Evolutionary conservation across 2,113 vertebrate species (phyloP).

Genomic region (Sebastes fasciatus): DNA sequence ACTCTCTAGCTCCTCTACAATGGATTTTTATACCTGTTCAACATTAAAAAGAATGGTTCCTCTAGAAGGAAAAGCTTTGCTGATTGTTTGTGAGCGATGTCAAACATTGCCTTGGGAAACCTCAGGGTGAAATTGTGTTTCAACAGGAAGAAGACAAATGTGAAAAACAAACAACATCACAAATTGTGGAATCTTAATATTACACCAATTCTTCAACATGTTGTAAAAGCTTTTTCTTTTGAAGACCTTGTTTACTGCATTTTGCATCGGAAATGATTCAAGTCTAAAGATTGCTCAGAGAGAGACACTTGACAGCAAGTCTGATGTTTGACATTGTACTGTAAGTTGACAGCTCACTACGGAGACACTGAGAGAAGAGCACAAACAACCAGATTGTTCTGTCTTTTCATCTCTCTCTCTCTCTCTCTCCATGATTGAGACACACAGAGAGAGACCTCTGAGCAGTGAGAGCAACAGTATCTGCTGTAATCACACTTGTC

Average conservation of each 20-base stretch:
- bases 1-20: not conserved
- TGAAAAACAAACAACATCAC: not conserved
- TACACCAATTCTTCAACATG: not conserved
- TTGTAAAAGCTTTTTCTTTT: not conserved
- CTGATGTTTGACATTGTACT: constrained; percentile 17
- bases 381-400: constrained; percentile 44
- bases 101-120: not conserved
- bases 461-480: constrained; percentile 92
- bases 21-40: not conserved
- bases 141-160: no score
- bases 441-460: constrained; percentile 75
- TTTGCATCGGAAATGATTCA: not conserved
- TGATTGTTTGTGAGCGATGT: not conserved
- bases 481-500: constrained; percentile 96
- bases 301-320: not conserved
- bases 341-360: constrained; percentile 27
- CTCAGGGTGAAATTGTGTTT: no score
- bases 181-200: not conserved
- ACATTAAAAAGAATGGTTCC: not conserved
- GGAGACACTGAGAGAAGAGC: constrained; percentile 23
- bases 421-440: constrained; percentile 24
- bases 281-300: constrained; percentile 3
- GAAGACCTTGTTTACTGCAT: not conserved
- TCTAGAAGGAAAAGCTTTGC: not conserved
- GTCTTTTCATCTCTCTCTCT: constrained; percentile 6